phyloP scores from a whole-genome alignment of 2,888 invertebrate species.

The Zygogramma bicolorata region DNA sequence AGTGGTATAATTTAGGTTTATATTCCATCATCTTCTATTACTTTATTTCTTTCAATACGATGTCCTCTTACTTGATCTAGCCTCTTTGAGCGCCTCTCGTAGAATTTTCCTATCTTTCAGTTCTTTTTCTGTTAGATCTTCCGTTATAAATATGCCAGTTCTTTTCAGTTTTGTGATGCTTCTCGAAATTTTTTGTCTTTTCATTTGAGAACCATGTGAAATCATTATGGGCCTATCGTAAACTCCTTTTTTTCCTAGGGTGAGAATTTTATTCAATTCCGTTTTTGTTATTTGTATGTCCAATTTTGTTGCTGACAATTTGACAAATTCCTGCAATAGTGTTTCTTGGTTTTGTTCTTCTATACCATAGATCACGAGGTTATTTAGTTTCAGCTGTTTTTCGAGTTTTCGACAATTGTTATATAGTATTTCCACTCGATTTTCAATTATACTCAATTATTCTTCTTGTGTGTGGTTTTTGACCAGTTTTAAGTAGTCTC shows the following conservation, averaged over 20 bases:
- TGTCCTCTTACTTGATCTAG: neutral
- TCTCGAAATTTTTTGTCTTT: slow-evolving; percentile 3
- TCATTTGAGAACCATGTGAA: slow-evolving; percentile 8
- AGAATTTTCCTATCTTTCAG: neutral
- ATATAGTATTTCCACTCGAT: neutral
- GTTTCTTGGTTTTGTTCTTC: slow-evolving; percentile 8
- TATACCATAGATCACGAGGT: slow-evolving; percentile 13
- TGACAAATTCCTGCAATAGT: neutral
- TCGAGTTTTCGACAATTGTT: neutral
- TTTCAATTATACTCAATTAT: neutral
- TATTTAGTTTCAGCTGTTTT: slow-evolving; percentile 7
- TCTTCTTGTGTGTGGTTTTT: neutral
- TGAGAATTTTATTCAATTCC: neutral
- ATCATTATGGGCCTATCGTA: slow-evolving; percentile 1
- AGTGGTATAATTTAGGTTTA: too few species aligned
- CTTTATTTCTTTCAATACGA: neutral
- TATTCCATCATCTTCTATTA: neutral
- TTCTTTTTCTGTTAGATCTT: slow-evolving; percentile 5
- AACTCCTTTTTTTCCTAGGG: slow-evolving; percentile 9
- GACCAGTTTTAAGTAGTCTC: neutral
- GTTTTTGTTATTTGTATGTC: neutral
- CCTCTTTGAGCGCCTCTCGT: slow-evolving; percentile 1
- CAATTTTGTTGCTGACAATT: slow-evolving; percentile 5
- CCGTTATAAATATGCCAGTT: neutral
- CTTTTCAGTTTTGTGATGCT: neutral